Evolutionary conservation across 2,797 vertebrate genomes (phyloP).

Genomic region (Mormyrus hasselquistii): DNA sequence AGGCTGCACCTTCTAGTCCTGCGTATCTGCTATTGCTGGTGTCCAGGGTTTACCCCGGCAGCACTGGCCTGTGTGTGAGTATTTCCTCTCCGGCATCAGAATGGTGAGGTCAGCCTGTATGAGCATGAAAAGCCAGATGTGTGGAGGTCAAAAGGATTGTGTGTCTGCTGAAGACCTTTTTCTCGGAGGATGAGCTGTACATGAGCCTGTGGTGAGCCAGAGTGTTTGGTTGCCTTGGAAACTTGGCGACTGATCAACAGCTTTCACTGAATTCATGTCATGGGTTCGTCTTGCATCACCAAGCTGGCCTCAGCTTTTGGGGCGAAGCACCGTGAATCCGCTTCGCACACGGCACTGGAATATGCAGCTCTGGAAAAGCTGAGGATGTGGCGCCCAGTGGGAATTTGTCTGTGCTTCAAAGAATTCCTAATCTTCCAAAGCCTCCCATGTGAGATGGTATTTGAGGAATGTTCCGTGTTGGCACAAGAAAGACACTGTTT

Average conservation of each 20-base stretch:
- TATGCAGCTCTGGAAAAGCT: not conserved
- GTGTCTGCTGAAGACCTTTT: not conserved
- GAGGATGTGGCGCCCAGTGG: not conserved
- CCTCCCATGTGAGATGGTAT: constrained; percentile 7
- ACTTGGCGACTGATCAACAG: constrained; percentile 20
- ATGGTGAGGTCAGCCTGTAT: constrained; percentile 5
- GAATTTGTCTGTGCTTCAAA: not conserved
- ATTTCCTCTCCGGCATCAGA: not conserved
- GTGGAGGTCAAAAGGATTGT: not conserved
- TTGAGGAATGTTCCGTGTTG: not conserved
- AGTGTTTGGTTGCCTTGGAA: constrained; percentile 30
- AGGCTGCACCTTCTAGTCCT: not conserved
- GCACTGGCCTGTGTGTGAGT: not conserved
- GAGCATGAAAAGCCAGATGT: constrained; percentile 12
- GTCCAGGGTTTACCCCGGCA: not conserved
- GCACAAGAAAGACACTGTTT: not conserved
- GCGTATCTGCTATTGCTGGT: not conserved
- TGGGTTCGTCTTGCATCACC: not conserved
- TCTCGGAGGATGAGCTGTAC: not conserved
- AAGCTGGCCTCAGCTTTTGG: not conserved
- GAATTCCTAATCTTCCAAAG: not conserved
- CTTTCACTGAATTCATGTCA: constrained; percentile 18
- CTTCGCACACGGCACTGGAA: not conserved
- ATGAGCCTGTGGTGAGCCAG: constrained; percentile 9
- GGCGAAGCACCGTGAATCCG: not conserved